Base-by-base conservation (phyloP, 2,888 invertebrate species). In the Heptascelio sp. region DNA sequence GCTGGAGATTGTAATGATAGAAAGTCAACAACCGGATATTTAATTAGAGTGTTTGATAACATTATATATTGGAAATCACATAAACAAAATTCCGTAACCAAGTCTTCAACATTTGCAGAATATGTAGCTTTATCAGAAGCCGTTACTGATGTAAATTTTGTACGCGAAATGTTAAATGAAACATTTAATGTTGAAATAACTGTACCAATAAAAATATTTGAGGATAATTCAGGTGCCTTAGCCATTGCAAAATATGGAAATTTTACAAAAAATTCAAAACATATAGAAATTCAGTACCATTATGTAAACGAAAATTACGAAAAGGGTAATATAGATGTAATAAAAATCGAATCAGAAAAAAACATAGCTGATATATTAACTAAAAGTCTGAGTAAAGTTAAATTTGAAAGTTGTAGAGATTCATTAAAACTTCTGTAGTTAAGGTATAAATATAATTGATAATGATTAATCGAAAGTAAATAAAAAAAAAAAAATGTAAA, bases 291-390 rank as follows among this genome's bases (percentile, higher is more conserved):
- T n/a, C 57, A 34, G 0, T 57, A 57, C 11, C 57, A 57, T 34
- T 57, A n/a, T 34, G 34, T 57, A 11, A 34, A 57, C 19, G 57
- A 57, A 25, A 26, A 26, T 55, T 55, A 55, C n/a, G 55, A n/a
- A 26, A 30, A 55, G 5, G 30, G 25, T 25, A 4, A 17, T 2
- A 55, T 55, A 13, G 55, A 55, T 55, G 17, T 55, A n/a, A 25
- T 55, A n/a, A 55, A 55, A 55, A 17, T 55, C 9, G 30, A 55
- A 25, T 55, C 55, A 5, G 55, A 55, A 9, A 25, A 55, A 9
- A 55, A 55, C 23, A 2, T 30, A 8, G 26, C 55, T n/a, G 55
- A 55, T 26, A 55, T 55, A 30, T 25, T 55, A 8, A 55, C 55
- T 5, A 55, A 55, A n/a, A n/a, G 15, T 26, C n/a, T 55, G 13